Percentiles rank a stretch among this genome's conserved stretches.
These are phyloP conservation scores for Ellobium chinense DNA, from an alignment of 2,888 invertebrate species.

Conservation along the genomic window DNA sequence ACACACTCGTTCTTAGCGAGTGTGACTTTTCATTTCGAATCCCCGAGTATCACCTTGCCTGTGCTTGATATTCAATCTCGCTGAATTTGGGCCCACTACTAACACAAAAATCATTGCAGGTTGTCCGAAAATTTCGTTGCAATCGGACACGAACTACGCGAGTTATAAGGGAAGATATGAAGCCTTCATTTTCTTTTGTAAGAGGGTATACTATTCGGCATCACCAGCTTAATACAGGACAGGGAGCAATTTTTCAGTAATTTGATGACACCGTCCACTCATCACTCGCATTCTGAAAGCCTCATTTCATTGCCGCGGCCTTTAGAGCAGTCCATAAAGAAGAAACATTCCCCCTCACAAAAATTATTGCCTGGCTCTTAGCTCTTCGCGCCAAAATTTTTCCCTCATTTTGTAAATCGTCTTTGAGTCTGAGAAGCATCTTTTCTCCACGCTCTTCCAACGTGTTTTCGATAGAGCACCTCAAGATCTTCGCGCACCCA, in stretches of 20 bases:
- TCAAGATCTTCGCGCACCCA: background rate
- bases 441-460: too few relatives aligned
- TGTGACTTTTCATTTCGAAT: background rate
- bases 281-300: too few relatives aligned
- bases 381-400: too few relatives aligned
- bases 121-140: background rate
- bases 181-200: background rate
- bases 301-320: too few relatives aligned
- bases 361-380: too few relatives aligned
- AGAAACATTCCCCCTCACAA: too few relatives aligned
- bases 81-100: background rate
- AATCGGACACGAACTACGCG: background rate
- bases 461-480: background rate
- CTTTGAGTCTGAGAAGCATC: too few relatives aligned
- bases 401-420: too few relatives aligned
- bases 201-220: background rate
- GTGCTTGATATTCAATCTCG: background rate
- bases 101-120: background rate
- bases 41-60: background rate
- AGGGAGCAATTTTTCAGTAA: too few relatives aligned
- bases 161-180: background rate
- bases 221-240: too few relatives aligned
- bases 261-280: too few relatives aligned
- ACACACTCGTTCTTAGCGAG: background rate
- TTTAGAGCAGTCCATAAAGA: too few relatives aligned